Evolutionary conservation across 2,113 vertebrate species (phyloP).

Genomic region (Phyllostomus discolor): DNA sequence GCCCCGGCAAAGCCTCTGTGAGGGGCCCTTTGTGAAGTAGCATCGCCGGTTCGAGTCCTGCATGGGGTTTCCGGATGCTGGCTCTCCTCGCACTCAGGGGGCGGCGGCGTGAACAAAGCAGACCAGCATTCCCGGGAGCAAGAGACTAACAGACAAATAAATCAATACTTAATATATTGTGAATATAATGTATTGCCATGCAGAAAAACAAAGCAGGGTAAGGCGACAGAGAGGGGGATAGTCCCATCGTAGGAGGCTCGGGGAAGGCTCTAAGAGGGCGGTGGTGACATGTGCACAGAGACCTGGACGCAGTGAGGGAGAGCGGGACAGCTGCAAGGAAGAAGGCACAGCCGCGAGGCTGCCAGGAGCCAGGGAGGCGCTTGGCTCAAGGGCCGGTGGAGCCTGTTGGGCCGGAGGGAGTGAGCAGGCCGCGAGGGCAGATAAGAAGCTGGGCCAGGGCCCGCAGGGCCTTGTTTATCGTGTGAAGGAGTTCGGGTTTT

Average conservation of each 20-base stretch:
- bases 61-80: neutral
- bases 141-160: neutral
- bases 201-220: neutral
- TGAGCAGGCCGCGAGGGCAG: neutral
- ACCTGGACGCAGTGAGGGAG: neutral
- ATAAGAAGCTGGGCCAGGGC: neutral
- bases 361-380: neutral
- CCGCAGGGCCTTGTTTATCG: neutral
- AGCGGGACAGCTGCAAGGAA: neutral
- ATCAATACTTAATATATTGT: neutral
- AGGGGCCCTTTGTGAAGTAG: neutral
- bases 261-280: neutral
- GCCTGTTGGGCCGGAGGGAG: neutral
- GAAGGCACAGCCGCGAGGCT: neutral
- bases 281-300: neutral
- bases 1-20: neutral
- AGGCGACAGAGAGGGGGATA: neutral
- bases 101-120: neutral
- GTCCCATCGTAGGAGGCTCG: neutral
- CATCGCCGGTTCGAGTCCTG: neutral
- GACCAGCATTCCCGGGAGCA: neutral
- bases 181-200: neutral
- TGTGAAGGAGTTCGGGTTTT: neutral
- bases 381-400: neutral
- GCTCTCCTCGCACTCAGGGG: neutral